Evolutionary conservation across 1,140 invertebrate species (phyloP).

Genomic region (Rhopalosiphum maidis): DNA sequence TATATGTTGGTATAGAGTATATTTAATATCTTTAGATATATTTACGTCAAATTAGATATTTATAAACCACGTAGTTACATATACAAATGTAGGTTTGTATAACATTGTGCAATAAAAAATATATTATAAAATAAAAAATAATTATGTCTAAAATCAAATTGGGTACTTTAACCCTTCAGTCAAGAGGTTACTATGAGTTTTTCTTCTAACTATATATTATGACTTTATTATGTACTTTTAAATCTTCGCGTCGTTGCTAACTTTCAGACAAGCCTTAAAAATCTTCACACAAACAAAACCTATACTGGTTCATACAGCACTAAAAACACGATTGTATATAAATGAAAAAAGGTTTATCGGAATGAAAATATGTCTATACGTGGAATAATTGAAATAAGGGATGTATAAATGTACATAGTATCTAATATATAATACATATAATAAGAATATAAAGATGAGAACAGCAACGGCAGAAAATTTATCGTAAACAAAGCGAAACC

Average conservation of each 20-base stretch:
- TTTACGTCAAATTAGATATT: too few relatives aligned
- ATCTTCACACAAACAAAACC: neutral
- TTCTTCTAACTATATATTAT: neutral
- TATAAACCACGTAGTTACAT: too few relatives aligned
- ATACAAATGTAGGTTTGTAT: too few relatives aligned
- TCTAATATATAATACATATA: neutral
- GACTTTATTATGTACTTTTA: neutral
- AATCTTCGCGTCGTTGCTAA: neutral
- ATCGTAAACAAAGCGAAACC: neutral
- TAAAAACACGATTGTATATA: neutral
- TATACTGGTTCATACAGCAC: neutral
- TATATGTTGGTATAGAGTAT: too few relatives aligned
- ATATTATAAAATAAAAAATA: too few relatives aligned
- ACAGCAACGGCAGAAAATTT: neutral
- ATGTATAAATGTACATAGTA: neutral
- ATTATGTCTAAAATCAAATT: neutral
- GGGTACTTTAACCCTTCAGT: neutral
- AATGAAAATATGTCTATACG: neutral
- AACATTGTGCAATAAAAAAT: too few relatives aligned
- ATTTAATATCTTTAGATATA: too few relatives aligned
- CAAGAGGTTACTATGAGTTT: neutral
- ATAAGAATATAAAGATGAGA: neutral
- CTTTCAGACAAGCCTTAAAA: neutral
- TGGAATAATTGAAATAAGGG: neutral
- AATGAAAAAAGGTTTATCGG: neutral